Evolutionary conservation across 2,113 vertebrate species (phyloP).

Genomic region (Tachuris rubrigastra): DNA sequence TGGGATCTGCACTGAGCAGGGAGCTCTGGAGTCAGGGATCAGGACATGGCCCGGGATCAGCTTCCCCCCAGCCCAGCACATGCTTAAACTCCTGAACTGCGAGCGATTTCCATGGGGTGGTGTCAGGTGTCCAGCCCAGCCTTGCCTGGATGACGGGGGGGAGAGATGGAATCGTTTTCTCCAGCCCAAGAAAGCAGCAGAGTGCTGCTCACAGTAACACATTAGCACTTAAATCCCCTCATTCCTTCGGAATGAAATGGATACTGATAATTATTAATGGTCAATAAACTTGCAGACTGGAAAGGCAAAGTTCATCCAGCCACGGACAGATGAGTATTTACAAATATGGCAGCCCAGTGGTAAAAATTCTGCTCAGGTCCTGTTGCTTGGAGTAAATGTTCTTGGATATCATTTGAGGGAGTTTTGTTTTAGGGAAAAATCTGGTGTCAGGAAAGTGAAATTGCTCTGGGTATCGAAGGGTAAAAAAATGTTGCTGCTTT

Average conservation of each 20-base stretch:
- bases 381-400: background rate
- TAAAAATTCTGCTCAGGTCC: background rate
- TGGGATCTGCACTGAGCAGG: background rate
- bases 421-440: background rate
- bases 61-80: background rate
- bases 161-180: background rate
- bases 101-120: background rate
- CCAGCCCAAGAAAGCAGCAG: background rate
- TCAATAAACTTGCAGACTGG: conserved; percentile 49
- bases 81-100: background rate
- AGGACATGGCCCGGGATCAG: background rate
- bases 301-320: background rate
- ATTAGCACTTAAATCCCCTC: background rate
- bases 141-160: background rate
- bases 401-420: background rate
- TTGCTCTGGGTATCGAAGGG: background rate
- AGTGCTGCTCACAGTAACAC: background rate
- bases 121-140: background rate
- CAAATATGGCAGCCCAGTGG: background rate
- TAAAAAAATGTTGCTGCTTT: background rate
- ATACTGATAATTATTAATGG: conserved; percentile 39
- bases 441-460: background rate
- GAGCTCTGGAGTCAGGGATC: background rate
- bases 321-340: background rate
- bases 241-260: conserved; percentile 34